Base-by-base conservation (phyloP, 2,888 invertebrate species). In the Lacanobia oleracea region DNA sequence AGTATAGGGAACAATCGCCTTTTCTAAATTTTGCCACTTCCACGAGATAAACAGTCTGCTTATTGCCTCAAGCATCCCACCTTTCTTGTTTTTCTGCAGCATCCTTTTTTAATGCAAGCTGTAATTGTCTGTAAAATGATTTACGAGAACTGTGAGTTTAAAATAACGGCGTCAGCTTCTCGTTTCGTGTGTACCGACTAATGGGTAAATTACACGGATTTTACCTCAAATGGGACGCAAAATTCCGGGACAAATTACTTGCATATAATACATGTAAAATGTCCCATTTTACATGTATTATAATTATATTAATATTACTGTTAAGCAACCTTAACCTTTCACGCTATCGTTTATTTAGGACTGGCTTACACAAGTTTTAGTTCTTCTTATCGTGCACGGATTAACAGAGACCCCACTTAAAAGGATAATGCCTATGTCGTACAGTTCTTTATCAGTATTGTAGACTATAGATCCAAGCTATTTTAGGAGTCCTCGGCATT, bases 121-220 rank as follows among this genome's bases (percentile, higher is more conserved):
- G 21, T 67, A 62, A 65, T 59, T 53, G 40, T 72, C 56, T 66
- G 63, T 50, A 54, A 69, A 68, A 82, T 82, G 14, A 69, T 82
- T 73, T 61, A 78, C 40, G 51, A 69, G 60, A 61, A 27, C 16
- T 57, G 21, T 37, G 60, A 57, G 63, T 57, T 67, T 64, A 67
- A 73, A 81, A 77, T 64, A 82, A 73, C 78, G 57, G 60, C 8
- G 27, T 37, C 16, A 48, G 62, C 45, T 56, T 64, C 77, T 40
- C 48, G 60, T 65, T 65, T 61, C 60, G 9, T 77, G 43, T 75
- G 61, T 54, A 33, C 53, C 23, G 66, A 33, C 18, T 76, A 43
- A 81, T 61, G 72, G 45, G 12, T 18, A 51, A 40, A 77, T 77
- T 72, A 72, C 64, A 72, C 45, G 50, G 67, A 66, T 81, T 77